These are phyloP conservation scores for Apis florea DNA, from an alignment of 1,140 invertebrate species.

Conservation along the genomic window DNA sequence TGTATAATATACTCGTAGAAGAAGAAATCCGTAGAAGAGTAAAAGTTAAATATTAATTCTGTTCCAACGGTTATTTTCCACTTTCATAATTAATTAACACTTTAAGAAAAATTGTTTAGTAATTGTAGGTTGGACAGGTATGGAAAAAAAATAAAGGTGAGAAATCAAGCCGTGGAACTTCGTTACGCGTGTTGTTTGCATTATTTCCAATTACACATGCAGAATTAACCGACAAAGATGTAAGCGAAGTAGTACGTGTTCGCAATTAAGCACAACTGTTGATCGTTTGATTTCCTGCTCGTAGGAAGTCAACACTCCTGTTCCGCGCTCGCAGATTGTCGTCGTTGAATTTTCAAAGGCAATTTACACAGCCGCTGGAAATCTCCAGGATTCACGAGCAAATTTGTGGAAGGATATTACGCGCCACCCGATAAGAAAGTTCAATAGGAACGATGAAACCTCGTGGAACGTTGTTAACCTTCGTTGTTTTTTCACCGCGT, in stretches of 20 bases:
- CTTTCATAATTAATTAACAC: too few species aligned
- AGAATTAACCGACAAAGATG: neutral
- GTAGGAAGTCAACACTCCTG: neutral
- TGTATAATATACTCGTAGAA: too few species aligned
- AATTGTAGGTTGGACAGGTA: too few species aligned
- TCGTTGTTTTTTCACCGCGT: conserved; percentile 9
- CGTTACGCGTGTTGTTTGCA: too few species aligned
- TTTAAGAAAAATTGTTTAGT: too few species aligned
- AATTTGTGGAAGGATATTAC: conserved; percentile 58
- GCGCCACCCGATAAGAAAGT: conserved; percentile 24
- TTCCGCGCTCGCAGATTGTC: neutral
- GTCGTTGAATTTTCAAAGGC: conserved; percentile 38
- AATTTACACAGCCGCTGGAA: conserved; percentile 6
- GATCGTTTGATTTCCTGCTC: conserved; percentile 3
- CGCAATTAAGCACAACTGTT: conserved; percentile 5
- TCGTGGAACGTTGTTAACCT: conserved; percentile 33
- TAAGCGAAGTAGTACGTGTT: neutral
- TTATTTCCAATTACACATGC: neutral
- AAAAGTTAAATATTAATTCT: too few species aligned
- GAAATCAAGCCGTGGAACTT: too few species aligned
- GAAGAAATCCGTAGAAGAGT: too few species aligned
- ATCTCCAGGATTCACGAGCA: conserved; percentile 43
- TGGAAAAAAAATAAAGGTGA: too few species aligned
- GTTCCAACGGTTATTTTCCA: too few species aligned
- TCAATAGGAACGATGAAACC: conserved; percentile 42